phyloP scores from a whole-genome alignment of 2,888 invertebrate genomes.

The Drosophila anceps region DNA sequence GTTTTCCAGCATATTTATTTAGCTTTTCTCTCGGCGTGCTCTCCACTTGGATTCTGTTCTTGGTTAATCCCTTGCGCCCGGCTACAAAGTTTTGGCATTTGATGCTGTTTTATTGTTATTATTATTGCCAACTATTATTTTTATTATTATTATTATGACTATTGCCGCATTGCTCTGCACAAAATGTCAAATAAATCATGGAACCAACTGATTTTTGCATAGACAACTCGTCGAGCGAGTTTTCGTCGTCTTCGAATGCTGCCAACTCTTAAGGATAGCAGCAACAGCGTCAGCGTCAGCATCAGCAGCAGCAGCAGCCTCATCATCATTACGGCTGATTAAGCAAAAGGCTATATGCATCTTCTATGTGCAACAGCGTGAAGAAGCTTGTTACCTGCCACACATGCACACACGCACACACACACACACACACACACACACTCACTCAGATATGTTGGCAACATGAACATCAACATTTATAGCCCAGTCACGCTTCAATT shows the following conservation, averaged over 20 bases:
- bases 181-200: slow-evolving; percentile 67
- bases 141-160: slow-evolving; percentile 36
- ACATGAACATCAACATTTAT: slow-evolving; percentile 10
- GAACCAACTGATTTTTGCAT: slow-evolving; percentile 47
- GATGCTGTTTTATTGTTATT: slow-evolving; percentile 39
- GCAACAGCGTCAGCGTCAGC: no score
- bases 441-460: background rate
- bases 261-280: slow-evolving; percentile 14
- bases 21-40: slow-evolving; percentile 16
- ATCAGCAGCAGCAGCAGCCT: background rate
- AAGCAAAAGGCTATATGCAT: slow-evolving; percentile 13
- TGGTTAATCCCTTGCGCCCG: background rate
- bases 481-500: slow-evolving; percentile 18
- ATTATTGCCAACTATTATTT: slow-evolving; percentile 36
- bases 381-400: slow-evolving; percentile 33
- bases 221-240: slow-evolving; percentile 19
- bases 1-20: slow-evolving; percentile 57
- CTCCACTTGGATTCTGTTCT: slow-evolving; percentile 7
- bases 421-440: background rate
- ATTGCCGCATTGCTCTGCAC: slow-evolving; percentile 16
- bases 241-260: slow-evolving; percentile 2
- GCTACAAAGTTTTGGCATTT: background rate
- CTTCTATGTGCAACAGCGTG: slow-evolving; percentile 19
- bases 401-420: slow-evolving; percentile 8
- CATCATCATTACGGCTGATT: slow-evolving; percentile 22